phyloP scores from a whole-genome alignment of 2,888 invertebrate genomes.

The Phania funesta region DNA sequence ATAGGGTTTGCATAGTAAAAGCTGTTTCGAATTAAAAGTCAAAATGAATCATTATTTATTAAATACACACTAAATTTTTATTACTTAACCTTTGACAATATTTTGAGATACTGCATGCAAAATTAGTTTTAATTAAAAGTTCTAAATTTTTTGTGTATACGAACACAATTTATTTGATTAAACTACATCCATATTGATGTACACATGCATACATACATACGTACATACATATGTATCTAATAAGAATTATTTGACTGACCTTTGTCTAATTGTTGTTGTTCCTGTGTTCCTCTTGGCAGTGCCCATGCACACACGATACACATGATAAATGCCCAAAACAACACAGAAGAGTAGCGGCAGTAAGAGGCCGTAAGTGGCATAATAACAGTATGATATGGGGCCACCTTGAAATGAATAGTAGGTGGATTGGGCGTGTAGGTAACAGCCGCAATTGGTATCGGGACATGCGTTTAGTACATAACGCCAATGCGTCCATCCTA shows the following conservation, averaged over 20 bases:
- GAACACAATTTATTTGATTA: too few relatives aligned
- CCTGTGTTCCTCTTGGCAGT: conserved; percentile 81
- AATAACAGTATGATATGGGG: conserved; percentile 84
- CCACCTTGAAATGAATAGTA: conserved; percentile 85
- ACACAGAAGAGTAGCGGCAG: conserved; percentile 84
- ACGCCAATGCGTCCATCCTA: conserved; percentile 86
- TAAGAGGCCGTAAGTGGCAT: conserved; percentile 85
- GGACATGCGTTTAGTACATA: conserved; percentile 85
- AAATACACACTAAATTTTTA: too few relatives aligned
- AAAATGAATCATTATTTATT: conserved; percentile 40
- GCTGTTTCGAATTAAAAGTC: neutral
- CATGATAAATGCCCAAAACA: conserved; percentile 85
- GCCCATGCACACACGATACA: conserved; percentile 85
- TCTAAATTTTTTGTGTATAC: too few relatives aligned
- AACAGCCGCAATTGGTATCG: conserved; percentile 86
- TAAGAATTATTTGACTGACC: conserved; percentile 71
- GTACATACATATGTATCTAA: conserved; percentile 40
- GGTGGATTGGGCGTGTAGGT: conserved; percentile 84
- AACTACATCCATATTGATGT: too few relatives aligned
- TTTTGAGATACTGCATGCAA: neutral
- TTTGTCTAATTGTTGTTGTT: conserved; percentile 78
- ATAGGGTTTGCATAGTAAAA: too few relatives aligned
- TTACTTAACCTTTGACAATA: conserved; percentile 57
- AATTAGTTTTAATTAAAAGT: conserved; percentile 33
- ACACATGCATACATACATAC: conserved; percentile 23